phyloP scores from a whole-genome alignment of 2,113 vertebrate species.

The Penelope pileata region DNA sequence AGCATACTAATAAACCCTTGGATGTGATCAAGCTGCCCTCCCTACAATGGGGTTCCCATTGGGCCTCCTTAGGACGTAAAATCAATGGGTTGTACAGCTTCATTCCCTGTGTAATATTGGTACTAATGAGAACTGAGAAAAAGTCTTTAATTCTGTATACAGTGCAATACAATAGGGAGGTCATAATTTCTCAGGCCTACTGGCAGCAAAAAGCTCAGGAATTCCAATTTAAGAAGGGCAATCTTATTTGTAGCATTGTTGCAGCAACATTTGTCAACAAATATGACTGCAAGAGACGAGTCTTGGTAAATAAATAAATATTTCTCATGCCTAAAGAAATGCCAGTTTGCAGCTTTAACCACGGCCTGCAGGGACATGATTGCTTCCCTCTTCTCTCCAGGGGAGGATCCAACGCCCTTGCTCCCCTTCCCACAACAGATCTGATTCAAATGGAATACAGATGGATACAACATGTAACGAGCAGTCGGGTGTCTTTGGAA shows the following conservation, averaged over 20 bases:
- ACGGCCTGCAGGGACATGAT: background rate
- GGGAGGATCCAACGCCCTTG: background rate
- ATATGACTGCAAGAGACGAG: background rate
- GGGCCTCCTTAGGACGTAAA: background rate
- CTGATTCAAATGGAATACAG: background rate
- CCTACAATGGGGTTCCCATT: background rate
- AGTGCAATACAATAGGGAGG: background rate
- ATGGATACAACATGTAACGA: background rate
- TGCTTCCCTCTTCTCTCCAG: background rate
- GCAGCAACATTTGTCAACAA: background rate
- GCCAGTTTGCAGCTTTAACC: background rate
- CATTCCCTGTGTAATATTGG: background rate
- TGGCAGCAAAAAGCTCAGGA: background rate
- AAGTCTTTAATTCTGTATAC: background rate
- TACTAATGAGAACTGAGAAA: background rate
- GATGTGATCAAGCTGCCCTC: background rate
- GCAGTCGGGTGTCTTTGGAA: slow-evolving; percentile 8
- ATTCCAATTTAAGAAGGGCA: background rate
- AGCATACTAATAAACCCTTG: background rate
- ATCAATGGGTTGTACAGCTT: background rate
- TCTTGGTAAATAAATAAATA: background rate
- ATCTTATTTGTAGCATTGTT: background rate
- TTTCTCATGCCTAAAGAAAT: background rate
- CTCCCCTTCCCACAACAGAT: background rate
- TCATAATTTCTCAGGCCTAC: background rate